Base-by-base conservation (phyloP, 2,888 invertebrate species). In the Smittia sp. region DNA sequence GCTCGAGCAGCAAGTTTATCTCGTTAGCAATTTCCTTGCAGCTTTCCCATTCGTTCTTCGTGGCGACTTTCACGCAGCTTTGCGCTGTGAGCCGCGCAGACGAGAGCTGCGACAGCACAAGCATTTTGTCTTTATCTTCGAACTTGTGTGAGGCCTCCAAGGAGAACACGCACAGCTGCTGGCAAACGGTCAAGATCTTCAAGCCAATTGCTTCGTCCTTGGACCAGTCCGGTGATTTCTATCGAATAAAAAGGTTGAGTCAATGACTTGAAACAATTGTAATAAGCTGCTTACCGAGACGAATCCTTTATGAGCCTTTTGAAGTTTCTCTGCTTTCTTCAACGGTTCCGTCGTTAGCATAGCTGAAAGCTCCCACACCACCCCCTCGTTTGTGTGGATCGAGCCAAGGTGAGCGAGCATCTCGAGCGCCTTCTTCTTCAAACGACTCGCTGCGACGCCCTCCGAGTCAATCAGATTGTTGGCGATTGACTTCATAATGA, bases 311-410 rank as follows among this genome's bases (percentile, higher is more conserved):
- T 92, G 91, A 0, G 93, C 90, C 79, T 90, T 89, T 76, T 93
- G 89, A 20, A 94, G 84, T 75, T 91, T 88, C 78, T 93, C 92
- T 0, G 87, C 87, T 76, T 85, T 85, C 25, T 88, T 81, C 24
- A 88, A 79, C 15, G 85, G 82, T 0, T 86, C 85, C 0, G 87
- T 84, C 22, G 90, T 88, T 75, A 93, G 80, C 76, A 89, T 85
- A 0, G 93, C 90, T 78, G 96, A 94, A 75, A 93, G 79, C 78
- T 90, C 88, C 96, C 96, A 96, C 4, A 95, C 80, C 74, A 88
- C 86, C 0, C 90, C 87, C 78, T 90, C 89, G 76, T 88, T 89
- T 66, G 87, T 86, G 77, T 88, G 79, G 74, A 80, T 80, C 1
- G 81, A 76, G 62, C 82, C 81, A 73, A 82, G 80, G 39, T 82